A percentile compares a stretch with the other conserved stretches of the same genome.
Conservation (phyloP, 2,113 vertebrate genomes). For the Nipponia nippon region DNA sequence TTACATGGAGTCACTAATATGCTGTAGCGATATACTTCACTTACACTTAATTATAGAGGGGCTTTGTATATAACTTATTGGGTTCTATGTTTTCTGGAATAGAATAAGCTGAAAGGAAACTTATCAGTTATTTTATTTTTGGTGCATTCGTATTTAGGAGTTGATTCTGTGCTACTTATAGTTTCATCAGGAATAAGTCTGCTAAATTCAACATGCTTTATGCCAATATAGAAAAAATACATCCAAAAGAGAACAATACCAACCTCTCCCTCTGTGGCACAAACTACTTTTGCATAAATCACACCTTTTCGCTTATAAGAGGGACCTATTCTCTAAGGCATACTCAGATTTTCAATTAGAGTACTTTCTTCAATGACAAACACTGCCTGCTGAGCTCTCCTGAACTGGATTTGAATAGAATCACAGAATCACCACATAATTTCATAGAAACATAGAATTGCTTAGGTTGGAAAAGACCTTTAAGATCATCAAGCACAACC, state of each 20-base stretch:
- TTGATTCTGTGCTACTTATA: not conserved
- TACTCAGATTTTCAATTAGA: not conserved
- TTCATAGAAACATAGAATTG: too few species aligned
- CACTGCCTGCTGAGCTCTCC: not conserved
- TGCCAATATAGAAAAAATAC: not conserved
- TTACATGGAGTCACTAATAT: conserved; percentile 57
- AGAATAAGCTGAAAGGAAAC: not conserved
- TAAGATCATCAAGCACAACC: not conserved
- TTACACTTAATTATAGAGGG: conserved; percentile 58
- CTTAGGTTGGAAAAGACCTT: not conserved
- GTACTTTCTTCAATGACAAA: not conserved
- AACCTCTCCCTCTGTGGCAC: not conserved
- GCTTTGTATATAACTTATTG: conserved; percentile 15
- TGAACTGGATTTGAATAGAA: not conserved
- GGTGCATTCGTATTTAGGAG: not conserved
- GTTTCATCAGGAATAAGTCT: not conserved
- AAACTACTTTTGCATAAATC: not conserved
- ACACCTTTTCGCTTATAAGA: not conserved
- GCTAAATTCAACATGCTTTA: not conserved
- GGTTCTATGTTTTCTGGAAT: conserved; percentile 44
- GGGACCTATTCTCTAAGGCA: not conserved
- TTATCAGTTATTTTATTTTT: not conserved
- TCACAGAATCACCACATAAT: not conserved
- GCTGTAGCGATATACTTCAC: conserved; percentile 22
- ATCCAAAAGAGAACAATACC: not conserved